Evolutionary conservation across 2,113 vertebrate species (phyloP), one percentile per base, ranked within the genome.

Genomic region (Lepisosteus osseus): DNA sequence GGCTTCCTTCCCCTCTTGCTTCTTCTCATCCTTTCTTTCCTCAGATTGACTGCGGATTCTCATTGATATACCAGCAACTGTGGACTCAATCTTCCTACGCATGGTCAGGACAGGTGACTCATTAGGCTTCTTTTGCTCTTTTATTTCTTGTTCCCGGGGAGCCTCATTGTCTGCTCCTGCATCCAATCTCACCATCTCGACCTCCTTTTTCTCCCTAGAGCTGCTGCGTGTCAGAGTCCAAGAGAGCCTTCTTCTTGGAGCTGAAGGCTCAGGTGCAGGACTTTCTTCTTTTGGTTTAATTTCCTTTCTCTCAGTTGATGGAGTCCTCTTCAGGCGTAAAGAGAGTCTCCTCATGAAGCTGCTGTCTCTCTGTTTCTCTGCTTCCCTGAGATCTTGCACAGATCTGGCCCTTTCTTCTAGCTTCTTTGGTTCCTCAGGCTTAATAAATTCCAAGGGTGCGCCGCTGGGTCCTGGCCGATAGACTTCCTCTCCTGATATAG

Each of bases 321-420:
- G 94, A 0, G 93, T 90, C 75, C 92, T 88, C 75, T 88, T 94
- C 65, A 99, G 85, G 29, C 95, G 92, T 86, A 94, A 80, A 8
- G 94, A 95, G 56, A 99, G 93, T 75, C 95, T 95, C 77, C 89
- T 95, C 82, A 97, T 94, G 43, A 98, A 95, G 67, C 96, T 86
- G 6, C 92, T 88, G 67, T 98, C 96, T 78, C n/a, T n/a, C n/a
- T n/a, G n/a, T n/a, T 94, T 96, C 70, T 94, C 85, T 74, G 93
- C 92, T 77, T 95, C 92, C 0, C 90, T 90, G 62, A 99, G 90
- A 80, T 98, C 96, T 81, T 94, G 97, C 73, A 98, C 97, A 0
- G 96, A 99, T 78, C 92, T 96, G n/a, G 96, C 95, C 78, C 97
- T 95, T 78, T 94, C 92, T 3, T 84, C 87, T 55, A 95, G 78